phyloP scores from a whole-genome alignment of 2,113 vertebrate species.

The Rhinopomastus cyanomelas region DNA sequence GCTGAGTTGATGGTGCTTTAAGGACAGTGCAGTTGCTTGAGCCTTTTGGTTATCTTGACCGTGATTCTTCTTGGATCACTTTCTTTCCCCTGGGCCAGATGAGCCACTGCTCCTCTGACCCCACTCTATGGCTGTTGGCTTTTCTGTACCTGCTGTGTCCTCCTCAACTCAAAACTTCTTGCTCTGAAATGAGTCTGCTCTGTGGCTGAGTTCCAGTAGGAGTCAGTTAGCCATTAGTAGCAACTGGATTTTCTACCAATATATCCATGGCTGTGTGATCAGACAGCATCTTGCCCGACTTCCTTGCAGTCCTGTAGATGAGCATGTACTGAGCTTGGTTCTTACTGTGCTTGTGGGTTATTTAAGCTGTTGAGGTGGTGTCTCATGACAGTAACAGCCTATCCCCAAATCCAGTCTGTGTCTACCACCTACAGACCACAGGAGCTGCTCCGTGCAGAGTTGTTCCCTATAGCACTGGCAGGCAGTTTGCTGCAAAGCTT shows the following conservation, averaged over 20 bases:
- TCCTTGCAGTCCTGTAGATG: not conserved
- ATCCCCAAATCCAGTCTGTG: too few species aligned
- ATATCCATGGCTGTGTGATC: not conserved
- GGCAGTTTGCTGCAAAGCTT: not conserved
- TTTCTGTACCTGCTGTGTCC: not conserved
- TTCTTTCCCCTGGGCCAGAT: not conserved
- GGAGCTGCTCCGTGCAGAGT: not conserved
- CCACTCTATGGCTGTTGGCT: not conserved
- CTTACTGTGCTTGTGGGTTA: not conserved
- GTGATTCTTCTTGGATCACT: not conserved
- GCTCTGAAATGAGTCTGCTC: not conserved
- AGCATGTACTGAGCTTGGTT: not conserved
- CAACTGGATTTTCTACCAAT: not conserved
- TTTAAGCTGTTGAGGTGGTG: not conserved
- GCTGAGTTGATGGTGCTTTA: not conserved
- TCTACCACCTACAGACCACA: not conserved
- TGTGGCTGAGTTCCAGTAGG: not conserved
- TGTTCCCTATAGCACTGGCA: not conserved
- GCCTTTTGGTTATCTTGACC: not conserved
- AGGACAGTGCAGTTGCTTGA: not conserved
- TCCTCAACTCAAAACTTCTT: not conserved
- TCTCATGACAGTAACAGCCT: not conserved
- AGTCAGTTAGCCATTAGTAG: not conserved
- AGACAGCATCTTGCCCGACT: not conserved
- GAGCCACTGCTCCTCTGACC: not conserved